phyloP scores from a whole-genome alignment of 2,888 invertebrate species.

The Ligdia adustata region DNA sequence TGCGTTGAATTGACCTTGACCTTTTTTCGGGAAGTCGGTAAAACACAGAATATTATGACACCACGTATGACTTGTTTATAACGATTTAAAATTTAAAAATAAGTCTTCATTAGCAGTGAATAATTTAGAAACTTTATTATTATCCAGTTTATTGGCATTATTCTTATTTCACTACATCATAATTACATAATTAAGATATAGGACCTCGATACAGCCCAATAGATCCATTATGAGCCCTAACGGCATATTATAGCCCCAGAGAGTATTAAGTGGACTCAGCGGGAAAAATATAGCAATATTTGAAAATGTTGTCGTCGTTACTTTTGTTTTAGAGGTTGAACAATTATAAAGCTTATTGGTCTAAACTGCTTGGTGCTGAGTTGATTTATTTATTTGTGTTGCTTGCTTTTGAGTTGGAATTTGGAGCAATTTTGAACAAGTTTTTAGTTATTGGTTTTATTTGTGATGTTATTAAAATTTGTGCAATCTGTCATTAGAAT shows the following conservation, averaged over 20 bases:
- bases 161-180: conserved; percentile 55
- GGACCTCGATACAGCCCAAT: conserved; percentile 52
- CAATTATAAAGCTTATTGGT: conserved; percentile 29
- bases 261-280: conserved; percentile 57
- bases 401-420: conserved; percentile 5
- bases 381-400: conserved; percentile 30
- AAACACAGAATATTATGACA: too few species aligned
- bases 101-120: background rate
- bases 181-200: conserved; percentile 75
- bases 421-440: too few species aligned
- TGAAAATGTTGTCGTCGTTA: conserved; percentile 44
- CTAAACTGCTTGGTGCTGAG: conserved; percentile 25
- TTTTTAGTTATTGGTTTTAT: too few species aligned
- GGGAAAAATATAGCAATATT: conserved; percentile 56
- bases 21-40: too few species aligned
- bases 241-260: conserved; percentile 60
- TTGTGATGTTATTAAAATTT: too few species aligned
- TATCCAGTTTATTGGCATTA: conserved; percentile 8
- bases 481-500: too few species aligned
- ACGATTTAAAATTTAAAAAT: too few species aligned
- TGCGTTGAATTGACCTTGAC: too few species aligned
- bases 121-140: conserved; percentile 1
- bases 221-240: conserved; percentile 62
- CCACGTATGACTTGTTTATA: too few species aligned
- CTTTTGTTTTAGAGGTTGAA: conserved; percentile 32